phyloP scores from a whole-genome alignment of 2,113 vertebrate genomes.

The Phrynosoma platyrhinos region DNA sequence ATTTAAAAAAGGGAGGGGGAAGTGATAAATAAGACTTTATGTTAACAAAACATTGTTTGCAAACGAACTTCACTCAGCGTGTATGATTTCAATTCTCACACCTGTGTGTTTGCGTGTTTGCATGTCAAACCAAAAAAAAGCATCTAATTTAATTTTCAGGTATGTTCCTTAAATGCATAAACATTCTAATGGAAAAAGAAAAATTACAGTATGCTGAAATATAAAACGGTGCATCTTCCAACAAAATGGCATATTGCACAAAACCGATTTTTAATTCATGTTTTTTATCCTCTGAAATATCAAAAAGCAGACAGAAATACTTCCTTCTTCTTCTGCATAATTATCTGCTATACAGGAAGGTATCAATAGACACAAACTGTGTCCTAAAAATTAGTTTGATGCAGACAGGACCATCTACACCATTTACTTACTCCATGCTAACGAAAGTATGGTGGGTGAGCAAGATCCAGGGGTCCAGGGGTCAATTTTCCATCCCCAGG shows the following conservation, averaged over 20 bases:
- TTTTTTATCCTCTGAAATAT: conserved; percentile 59
- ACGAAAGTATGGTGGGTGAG: too few species aligned
- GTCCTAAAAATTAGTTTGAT: background rate
- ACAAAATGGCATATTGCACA: conserved; percentile 34
- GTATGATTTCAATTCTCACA: too few species aligned
- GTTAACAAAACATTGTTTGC: too few species aligned
- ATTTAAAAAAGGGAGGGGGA: too few species aligned
- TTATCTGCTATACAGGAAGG: conserved; percentile 45
- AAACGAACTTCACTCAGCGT: too few species aligned
- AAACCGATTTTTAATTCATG: conserved; percentile 68
- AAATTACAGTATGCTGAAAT: conserved; percentile 63
- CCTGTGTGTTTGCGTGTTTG: too few species aligned
- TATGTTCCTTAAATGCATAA: conserved; percentile 61
- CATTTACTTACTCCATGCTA: background rate
- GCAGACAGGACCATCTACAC: background rate
- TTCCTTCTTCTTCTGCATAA: conserved; percentile 49
- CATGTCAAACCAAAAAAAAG: too few species aligned
- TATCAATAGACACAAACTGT: conserved; percentile 13
- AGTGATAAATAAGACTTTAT: too few species aligned
- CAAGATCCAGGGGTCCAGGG: too few species aligned
- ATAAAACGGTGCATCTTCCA: conserved; percentile 63
- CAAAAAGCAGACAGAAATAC: conserved; percentile 28
- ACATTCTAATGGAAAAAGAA: conserved; percentile 70
- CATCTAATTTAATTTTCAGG: too few species aligned
- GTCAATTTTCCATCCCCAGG: too few species aligned